Evolutionary conservation across 2,888 invertebrate genomes (phyloP), one percentile per base, ranked within the genome.

Genomic region (Synanthedon andrenaeformis): DNA sequence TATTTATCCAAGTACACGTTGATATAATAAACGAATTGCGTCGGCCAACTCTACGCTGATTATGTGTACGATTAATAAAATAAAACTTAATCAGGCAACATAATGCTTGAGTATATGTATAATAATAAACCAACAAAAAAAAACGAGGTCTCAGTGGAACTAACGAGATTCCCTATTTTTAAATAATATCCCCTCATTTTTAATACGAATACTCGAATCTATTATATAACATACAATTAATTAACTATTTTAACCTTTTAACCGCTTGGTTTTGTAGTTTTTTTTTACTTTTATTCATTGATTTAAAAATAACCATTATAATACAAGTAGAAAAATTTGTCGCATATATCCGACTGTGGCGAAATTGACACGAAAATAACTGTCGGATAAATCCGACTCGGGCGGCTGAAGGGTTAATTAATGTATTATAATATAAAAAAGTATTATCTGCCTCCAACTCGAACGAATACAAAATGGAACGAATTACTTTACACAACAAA

Each of bases 401-500:
- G 23, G 23, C 23, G 23, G 23, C 5, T 23, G 1, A 23, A 5
- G 23, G 23, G 23, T 23, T 23, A 52, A 55, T 50, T 52, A 54
- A 52, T 54, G 17, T 49, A 52, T 14, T 4, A 4, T 23, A 23
- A 52, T 48, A 42, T 52, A 45, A 42, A 42, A 54, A 28, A 54
- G n/a, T 54, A 41, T 23, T 62, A 52, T 57, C 53, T n/a, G 49
- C 51, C 58, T 6, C 17, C 17, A 17, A 17, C 49, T 49, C 19
- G 17, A 49, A 49, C 11, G 23, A 49, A 49, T 49, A 17, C 19
- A 49, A 23, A 23, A 49, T 69, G 71, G 72, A 78, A 79, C 77
- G 73, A 70, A 82, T 75, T 63, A 72, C 76, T 81, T 76, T 80
- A 81, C 80, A 83, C 74, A 83, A 84, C 84, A 82, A 5, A 23